Evolutionary conservation across 2,113 vertebrate species (phyloP), one percentile per base, ranked within the genome.

Genomic region (Channa maculata): DNA sequence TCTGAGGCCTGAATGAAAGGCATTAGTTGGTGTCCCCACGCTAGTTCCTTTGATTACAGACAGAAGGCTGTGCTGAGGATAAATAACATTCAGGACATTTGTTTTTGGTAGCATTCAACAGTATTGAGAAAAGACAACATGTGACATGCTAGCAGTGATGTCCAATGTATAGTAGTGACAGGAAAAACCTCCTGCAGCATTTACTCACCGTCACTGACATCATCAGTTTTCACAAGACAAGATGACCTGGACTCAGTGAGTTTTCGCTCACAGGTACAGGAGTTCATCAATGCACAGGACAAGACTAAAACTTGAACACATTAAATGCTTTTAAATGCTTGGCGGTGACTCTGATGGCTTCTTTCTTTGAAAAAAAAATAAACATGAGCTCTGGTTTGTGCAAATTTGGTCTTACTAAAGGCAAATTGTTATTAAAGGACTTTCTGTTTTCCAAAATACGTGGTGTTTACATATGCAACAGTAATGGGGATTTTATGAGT

Each of bases 271-370:
- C 55, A 64, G 48, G 33, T 64, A 64, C 80, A 79, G 33, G 36
- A 55, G 15, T 72, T 65, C 10, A 36, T 81, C 14, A 38, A 67
- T 9, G 8, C 49, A 49, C 60, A n/a, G 52, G 77, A 85, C 72
- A 12, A 62, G 60, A 86, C 66, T n/a, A 50, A 80, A 5, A 88
- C 50, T 58, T 43, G 9, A 55, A 50, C 65, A 57, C 38, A 54
- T 71, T 61, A 73, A 79, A 88, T 65, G 86, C 88, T 91, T 86
- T 71, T 61, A 73, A 79, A 88, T 65, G 86, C 88, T 91, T 86
- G 77, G 84, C 82, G 78, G 67, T 66, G 81, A 90, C 86, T 82
- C 55, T 36, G 55, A 89, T 92, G 86, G 89, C 90, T 91, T 91
- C 51, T 69, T 73, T 87, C 44, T 79, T 83, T 78, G 44, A 39